A percentile compares a stretch with the other conserved stretches of the same genome.
These are phyloP conservation scores for Erinaceus europaeus DNA, from an alignment of 2,113 vertebrate genomes.

Conservation along the genomic window DNA sequence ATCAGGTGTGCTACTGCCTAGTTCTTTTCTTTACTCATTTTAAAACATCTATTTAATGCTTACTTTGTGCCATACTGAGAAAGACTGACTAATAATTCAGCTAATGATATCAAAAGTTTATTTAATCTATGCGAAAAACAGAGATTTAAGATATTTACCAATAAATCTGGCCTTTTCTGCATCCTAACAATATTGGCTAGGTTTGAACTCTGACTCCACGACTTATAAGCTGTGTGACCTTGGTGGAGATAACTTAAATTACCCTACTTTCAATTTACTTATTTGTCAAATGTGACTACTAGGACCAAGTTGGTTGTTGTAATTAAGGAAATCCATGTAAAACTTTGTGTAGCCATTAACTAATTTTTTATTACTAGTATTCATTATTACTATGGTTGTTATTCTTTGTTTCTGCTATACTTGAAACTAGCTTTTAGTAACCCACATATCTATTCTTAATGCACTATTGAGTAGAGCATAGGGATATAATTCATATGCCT, in stretches of 20 bases:
- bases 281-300: neutral
- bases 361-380: neutral
- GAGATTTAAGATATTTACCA: neutral
- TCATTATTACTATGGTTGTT: neutral
- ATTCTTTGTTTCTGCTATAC: neutral
- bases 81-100: neutral
- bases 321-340: neutral
- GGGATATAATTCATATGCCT: no score
- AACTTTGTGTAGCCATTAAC: neutral
- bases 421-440: neutral
- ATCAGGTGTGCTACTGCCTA: no score
- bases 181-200: neutral
- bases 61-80: neutral
- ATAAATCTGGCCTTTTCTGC: neutral
- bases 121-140: conserved; percentile 11
- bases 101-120: neutral
- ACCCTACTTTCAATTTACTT: neutral
- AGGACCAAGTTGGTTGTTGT: neutral
- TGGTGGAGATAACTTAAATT: neutral
- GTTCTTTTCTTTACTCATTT: neutral
- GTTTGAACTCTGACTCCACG: neutral
- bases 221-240: neutral
- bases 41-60: neutral
- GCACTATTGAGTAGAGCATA: neutral
- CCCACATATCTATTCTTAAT: neutral